Evolutionary conservation across 2,888 invertebrate genomes (phyloP).

Genomic region (Bombyx huttoni): DNA sequence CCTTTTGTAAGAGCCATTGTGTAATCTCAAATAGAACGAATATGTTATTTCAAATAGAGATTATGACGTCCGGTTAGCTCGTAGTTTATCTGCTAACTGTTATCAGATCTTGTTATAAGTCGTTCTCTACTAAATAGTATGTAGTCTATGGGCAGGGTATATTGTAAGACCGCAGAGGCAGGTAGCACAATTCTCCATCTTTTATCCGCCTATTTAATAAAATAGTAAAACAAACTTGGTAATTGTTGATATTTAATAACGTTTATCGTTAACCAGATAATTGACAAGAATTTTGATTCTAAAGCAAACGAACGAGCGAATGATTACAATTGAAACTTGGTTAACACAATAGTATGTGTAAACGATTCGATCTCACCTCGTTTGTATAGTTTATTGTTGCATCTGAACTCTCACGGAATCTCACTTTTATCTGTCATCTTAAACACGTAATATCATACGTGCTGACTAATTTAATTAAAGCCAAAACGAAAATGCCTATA

Average conservation of each 20-base stretch:
- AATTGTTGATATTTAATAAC: too few species aligned
- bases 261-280: too few species aligned
- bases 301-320: background rate
- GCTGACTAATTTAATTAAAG: conserved; percentile 13
- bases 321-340: background rate
- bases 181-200: too few species aligned
- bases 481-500: background rate
- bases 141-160: too few species aligned
- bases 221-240: too few species aligned
- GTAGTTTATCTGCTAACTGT: too few species aligned
- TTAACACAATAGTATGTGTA: background rate
- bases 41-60: background rate
- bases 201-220: too few species aligned
- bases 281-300: background rate
- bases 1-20: conserved; percentile 36
- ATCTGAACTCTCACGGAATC: conserved; percentile 31
- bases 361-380: conserved; percentile 10
- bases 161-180: too few species aligned
- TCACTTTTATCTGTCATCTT: conserved; percentile 33
- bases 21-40: conserved; percentile 25
- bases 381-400: conserved; percentile 30
- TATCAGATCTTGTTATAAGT: too few species aligned
- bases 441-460: conserved; percentile 10
- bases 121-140: too few species aligned
- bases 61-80: too few species aligned